A percentile compares a stretch with the other conserved stretches of the same genome.
These are phyloP conservation scores for Mystacides longicornis DNA, from an alignment of 2,888 invertebrate species.

Conservation along the genomic window DNA sequence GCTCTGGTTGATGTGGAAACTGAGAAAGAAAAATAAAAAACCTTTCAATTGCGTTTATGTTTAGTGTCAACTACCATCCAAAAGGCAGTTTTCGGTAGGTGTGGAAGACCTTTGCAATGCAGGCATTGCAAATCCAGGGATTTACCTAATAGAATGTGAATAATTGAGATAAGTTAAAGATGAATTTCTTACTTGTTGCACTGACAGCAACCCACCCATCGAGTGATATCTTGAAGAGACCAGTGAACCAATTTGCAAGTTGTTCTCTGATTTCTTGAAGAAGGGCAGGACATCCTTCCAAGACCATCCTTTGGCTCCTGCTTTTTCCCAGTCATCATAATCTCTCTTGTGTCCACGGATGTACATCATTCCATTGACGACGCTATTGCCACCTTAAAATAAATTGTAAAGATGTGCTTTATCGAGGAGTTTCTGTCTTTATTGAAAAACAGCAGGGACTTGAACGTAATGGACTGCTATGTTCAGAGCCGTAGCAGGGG, in stretches of 20 bases:
- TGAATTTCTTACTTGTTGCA: conserved; percentile 38
- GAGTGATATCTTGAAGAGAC: conserved; percentile 56
- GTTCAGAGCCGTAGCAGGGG: too few relatives aligned
- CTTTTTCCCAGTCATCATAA: conserved; percentile 67
- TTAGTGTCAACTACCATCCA: background rate
- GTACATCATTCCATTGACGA: conserved; percentile 80
- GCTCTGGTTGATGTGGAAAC: conserved; percentile 56
- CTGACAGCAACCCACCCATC: conserved; percentile 54
- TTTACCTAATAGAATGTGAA: too few relatives aligned
- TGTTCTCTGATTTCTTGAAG: conserved; percentile 62
- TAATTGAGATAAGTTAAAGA: too few relatives aligned
- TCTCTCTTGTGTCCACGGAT: conserved; percentile 67
- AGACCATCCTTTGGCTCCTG: conserved; percentile 70
- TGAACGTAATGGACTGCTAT: too few relatives aligned
- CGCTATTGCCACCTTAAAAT: conserved; percentile 58
- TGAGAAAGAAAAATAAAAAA: conserved; percentile 29
- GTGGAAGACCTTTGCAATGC: background rate
- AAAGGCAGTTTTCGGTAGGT: background rate
- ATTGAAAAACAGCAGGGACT: too few relatives aligned
- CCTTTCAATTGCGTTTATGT: background rate
- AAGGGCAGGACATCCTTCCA: conserved; percentile 71
- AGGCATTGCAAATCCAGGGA: too few relatives aligned
- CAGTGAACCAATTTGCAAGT: conserved; percentile 51
- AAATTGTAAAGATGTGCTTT: background rate
- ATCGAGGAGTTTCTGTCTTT: too few relatives aligned